phyloP scores from a whole-genome alignment of 2,113 vertebrate genomes.

The Elaphurus davidianus region DNA sequence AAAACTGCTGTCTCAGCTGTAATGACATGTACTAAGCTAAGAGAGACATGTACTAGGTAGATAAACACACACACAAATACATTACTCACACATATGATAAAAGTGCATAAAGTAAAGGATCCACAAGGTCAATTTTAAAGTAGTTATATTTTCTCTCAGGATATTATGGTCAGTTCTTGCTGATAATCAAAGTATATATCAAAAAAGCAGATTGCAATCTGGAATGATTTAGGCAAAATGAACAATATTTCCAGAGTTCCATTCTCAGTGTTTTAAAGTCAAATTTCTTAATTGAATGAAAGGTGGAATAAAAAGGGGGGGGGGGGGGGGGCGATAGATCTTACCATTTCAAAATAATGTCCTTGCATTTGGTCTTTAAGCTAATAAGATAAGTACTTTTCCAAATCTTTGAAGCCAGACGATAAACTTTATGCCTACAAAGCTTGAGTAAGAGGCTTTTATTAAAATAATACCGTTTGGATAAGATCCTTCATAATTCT shows the following conservation, averaged over 20 bases:
- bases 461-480: neutral
- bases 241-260: neutral
- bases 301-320: neutral
- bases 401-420: neutral
- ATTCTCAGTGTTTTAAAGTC: neutral
- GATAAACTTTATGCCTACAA: neutral
- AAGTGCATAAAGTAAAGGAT: neutral
- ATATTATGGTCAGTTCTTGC: neutral
- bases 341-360: neutral
- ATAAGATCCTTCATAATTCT: neutral
- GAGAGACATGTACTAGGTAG: neutral
- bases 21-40: neutral
- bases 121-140: neutral
- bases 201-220: neutral
- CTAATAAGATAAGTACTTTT: neutral
- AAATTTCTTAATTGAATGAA: slow-evolving; percentile 20
- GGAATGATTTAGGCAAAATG: slow-evolving; percentile 3
- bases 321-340: neutral
- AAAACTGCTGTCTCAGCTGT: neutral
- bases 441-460: neutral
- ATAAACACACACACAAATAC: neutral
- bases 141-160: neutral
- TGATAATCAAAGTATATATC: neutral
- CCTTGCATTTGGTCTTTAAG: neutral
- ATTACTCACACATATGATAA: neutral